Percentiles rank a stretch among this genome's conserved stretches.
Conservation (phyloP, 2,113 vertebrate species). For the Dissostichus mawsoni region DNA sequence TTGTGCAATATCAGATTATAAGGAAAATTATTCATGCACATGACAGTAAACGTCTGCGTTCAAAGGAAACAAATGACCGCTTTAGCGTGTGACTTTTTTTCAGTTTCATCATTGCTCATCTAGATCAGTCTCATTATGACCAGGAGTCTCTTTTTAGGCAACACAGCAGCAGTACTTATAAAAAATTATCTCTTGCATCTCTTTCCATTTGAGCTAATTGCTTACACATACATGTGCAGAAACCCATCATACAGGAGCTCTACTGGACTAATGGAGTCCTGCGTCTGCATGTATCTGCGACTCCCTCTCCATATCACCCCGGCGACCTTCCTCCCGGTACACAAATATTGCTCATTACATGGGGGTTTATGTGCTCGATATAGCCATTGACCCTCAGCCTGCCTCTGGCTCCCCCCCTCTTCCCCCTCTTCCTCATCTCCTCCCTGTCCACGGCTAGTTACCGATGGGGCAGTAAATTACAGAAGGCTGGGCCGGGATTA, state of each 20-base stretch:
- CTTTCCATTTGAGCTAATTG: background rate
- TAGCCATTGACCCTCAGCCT: conserved; percentile 77
- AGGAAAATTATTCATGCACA: conserved; percentile 55
- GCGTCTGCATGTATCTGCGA: conserved; percentile 42
- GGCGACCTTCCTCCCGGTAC: conserved; percentile 74
- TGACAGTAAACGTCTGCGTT: conserved; percentile 39
- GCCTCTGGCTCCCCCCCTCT: conserved; percentile 57
- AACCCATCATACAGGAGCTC: conserved; percentile 8
- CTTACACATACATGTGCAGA: conserved; percentile 4
- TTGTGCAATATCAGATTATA: conserved; percentile 64
- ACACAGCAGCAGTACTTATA: background rate
- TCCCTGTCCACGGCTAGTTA: conserved; percentile 75
- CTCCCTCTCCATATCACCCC: conserved; percentile 66
- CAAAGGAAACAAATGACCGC: conserved; percentile 35
- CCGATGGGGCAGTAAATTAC: conserved; percentile 77
- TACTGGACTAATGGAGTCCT: conserved; percentile 43
- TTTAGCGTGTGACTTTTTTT: conserved; percentile 23
- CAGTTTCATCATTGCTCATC: conserved; percentile 49
- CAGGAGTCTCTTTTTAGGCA: conserved; percentile 32
- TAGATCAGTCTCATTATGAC: conserved; percentile 54
- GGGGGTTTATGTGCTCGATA: conserved; percentile 80
- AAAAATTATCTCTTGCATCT: too few species aligned
- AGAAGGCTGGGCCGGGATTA: conserved; percentile 72
- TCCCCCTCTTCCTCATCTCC: conserved; percentile 60
- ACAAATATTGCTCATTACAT: conserved; percentile 84